A percentile compares a stretch with the other conserved stretches of the same genome.
Evolutionary conservation across 2,113 vertebrate species (phyloP).

Genomic region (Misgurnus anguillicaudatus): DNA sequence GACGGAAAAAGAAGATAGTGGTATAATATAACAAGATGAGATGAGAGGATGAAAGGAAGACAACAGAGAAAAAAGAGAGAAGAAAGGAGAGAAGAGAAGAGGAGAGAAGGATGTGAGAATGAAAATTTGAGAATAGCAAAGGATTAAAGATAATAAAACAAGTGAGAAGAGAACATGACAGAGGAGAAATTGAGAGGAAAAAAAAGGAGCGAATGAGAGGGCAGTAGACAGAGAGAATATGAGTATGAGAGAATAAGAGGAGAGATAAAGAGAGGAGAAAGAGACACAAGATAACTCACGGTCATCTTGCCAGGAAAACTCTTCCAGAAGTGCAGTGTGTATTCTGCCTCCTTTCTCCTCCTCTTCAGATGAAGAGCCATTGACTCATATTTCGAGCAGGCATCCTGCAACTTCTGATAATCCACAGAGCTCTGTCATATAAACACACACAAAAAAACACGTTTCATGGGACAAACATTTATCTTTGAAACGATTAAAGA

Average conservation of each 20-base stretch:
- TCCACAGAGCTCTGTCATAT: conserved; percentile 79
- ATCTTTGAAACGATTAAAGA: background rate
- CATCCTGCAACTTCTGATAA: conserved; percentile 90
- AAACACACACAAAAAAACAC: conserved; percentile 9
- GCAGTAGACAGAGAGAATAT: background rate
- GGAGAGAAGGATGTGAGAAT: too few relatives aligned
- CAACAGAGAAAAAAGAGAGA: too few relatives aligned
- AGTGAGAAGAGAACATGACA: too few relatives aligned
- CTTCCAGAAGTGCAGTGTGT: conserved; percentile 93
- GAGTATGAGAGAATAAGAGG: background rate
- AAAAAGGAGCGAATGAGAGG: too few relatives aligned
- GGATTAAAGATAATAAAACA: too few relatives aligned
- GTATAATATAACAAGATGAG: too few relatives aligned
- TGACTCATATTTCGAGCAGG: conserved; percentile 84
- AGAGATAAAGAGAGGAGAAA: too few relatives aligned
- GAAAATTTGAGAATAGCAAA: too few relatives aligned
- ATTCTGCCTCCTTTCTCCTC: conserved; percentile 90
- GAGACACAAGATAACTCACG: conserved; percentile 66
- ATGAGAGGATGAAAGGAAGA: too few relatives aligned
- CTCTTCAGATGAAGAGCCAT: conserved; percentile 83
- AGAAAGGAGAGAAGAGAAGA: too few relatives aligned
- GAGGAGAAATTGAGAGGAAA: too few relatives aligned
- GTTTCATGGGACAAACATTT: background rate
- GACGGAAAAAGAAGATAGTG: too few relatives aligned
- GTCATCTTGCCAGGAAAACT: conserved; percentile 99